Percentiles rank a stretch among this genome's conserved stretches.
Conservation (phyloP, 2,113 vertebrate species). For the Cettia cetti region DNA sequence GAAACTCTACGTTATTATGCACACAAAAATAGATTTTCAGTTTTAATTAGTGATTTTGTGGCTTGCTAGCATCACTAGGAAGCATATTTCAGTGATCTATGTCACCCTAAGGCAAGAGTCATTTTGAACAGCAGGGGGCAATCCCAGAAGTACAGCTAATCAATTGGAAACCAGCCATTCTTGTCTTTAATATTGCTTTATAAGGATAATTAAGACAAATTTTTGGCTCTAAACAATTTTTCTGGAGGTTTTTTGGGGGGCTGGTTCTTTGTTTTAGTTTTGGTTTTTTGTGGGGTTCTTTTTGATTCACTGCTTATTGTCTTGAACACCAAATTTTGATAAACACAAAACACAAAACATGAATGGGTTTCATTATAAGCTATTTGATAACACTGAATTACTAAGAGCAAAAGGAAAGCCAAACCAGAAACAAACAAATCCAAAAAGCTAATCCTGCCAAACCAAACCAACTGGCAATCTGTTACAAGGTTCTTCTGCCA, state of each 20-base stretch:
- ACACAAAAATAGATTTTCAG: neutral
- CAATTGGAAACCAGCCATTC: neutral
- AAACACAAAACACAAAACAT: neutral
- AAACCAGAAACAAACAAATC: neutral
- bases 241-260: neutral
- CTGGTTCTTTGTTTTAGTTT: neutral
- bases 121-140: neutral
- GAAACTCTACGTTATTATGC: neutral
- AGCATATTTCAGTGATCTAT: neutral
- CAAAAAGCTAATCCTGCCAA: neutral
- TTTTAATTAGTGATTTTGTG: slow-evolving; percentile 15
- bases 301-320: neutral
- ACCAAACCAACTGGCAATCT: rapidly evolving
- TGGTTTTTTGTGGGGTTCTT: too few relatives aligned
- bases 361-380: neutral
- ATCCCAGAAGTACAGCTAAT: slow-evolving; percentile 2
- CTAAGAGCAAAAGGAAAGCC: neutral
- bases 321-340: neutral
- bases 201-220: slow-evolving; percentile 27
- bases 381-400: neutral
- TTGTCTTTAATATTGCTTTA: neutral
- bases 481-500: neutral
- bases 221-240: neutral
- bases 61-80: neutral
- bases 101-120: neutral